Evolutionary conservation across 2,888 invertebrate species (phyloP).

Genomic region (Rhogogaster chlorosoma): DNA sequence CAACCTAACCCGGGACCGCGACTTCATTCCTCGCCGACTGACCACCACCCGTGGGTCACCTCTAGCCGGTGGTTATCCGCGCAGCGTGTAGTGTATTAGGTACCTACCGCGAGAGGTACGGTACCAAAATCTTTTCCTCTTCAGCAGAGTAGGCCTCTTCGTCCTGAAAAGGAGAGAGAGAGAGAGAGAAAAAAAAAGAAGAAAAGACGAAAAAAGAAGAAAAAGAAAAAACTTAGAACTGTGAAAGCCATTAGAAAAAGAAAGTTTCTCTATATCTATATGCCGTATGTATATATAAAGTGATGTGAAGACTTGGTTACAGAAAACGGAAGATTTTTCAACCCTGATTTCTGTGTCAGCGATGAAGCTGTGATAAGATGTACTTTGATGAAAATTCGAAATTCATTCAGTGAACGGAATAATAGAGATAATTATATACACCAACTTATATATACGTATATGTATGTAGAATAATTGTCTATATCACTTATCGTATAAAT

Average conservation of each 20-base stretch:
- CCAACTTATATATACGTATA: background rate
- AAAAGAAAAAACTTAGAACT: background rate
- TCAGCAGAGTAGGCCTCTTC: background rate
- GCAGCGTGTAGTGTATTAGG: slow-evolving; percentile 24
- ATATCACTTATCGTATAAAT: background rate
- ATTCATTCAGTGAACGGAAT: background rate
- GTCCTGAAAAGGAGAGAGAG: background rate
- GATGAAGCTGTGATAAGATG: background rate
- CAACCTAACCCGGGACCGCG: slow-evolving; percentile 75
- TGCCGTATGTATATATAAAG: background rate
- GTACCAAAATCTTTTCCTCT: background rate
- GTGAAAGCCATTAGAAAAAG: background rate
- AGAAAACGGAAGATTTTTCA: background rate
- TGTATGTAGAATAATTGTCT: too few species aligned
- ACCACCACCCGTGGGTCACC: slow-evolving; percentile 71
- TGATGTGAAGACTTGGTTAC: background rate
- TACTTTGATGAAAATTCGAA: background rate
- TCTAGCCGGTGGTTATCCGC: slow-evolving; percentile 47
- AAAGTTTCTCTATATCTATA: background rate
- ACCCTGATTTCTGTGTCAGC: background rate
- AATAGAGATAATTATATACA: background rate
- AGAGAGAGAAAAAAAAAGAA: background rate
- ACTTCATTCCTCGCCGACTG: slow-evolving; percentile 77
- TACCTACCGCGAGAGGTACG: background rate
- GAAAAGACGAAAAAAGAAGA: background rate